Base-by-base conservation (phyloP, 2,888 invertebrate genomes). In the Barypeithes pellucidus region DNA sequence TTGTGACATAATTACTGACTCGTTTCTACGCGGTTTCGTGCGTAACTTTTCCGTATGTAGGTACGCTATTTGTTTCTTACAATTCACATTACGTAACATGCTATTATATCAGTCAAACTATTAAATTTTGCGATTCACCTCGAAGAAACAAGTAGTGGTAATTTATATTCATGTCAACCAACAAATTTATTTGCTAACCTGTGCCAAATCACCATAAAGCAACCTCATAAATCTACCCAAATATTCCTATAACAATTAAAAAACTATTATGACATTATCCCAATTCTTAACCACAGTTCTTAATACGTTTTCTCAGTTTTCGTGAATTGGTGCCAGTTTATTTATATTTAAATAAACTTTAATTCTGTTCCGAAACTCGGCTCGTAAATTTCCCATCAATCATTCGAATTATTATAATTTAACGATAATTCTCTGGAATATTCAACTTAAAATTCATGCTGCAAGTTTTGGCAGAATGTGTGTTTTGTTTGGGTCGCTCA, bases 211-310 rank as follows among this genome's bases (percentile, higher is more conserved):
- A 14, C 8, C 16, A 14, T 16, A 43, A 39, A 43, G 43, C 3
- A 14, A 16, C 43, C 14, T 16, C 18, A 47, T 47, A 47, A 47
- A 47, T 47, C 47, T 20, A 20, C 20, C 18, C 11, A 47, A 20
- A 20, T n/a, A n/a, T 20, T 47, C 47, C 7, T 20, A 47, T 47
- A 20, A 47, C 20, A 47, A 47, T 47, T 16, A 47, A 47, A 47
- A 18, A 47, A 9, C 47, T 20, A 47, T 47, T 47, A 47, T 47
- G 47, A 47, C 20, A 18, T 29, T 47, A 11, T 20, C 11, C 47
- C 14, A 11, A 11, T 47, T 47, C 20, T 20, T 47, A 20, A 20
- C 7, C 47, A 47, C 7, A 20, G 20, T 18, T 2, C 12, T 47
- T 47, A 18, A 4, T 8, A 12, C 20, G 16, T n/a, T 39, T 39